These are phyloP conservation scores for Trisateles emortualis DNA, from an alignment of 2,888 invertebrate genomes.

Conservation along the genomic window DNA sequence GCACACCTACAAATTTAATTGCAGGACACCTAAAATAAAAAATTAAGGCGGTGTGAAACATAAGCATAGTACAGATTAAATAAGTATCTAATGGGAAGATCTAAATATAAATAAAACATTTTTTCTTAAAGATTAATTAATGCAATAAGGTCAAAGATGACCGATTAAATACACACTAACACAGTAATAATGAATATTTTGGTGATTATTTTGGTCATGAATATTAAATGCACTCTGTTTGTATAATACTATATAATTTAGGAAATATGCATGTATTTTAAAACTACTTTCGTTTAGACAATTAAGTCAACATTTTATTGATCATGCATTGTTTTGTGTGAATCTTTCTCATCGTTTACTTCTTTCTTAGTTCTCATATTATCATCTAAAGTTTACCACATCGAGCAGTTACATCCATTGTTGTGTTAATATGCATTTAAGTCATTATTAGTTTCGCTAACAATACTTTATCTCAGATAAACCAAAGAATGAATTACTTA, in stretches of 20 bases:
- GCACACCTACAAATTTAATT: neutral
- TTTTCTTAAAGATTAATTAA: too few species aligned
- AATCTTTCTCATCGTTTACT: constrained; percentile 23
- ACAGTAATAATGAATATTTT: too few species aligned
- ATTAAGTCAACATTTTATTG: constrained; percentile 11
- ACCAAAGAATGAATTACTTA: constrained; percentile 56
- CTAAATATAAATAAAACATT: too few species aligned
- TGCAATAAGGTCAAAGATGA: too few species aligned
- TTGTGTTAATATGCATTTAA: constrained; percentile 48
- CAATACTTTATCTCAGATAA: constrained; percentile 56
- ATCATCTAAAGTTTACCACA: too few species aligned
- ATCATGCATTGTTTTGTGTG: constrained; percentile 22
- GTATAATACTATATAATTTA: constrained; percentile 17
- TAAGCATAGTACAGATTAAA: too few species aligned
- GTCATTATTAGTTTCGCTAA: constrained; percentile 65
- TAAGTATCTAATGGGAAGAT: too few species aligned
- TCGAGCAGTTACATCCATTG: constrained; percentile 47
- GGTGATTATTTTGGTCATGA: too few species aligned
- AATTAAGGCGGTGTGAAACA: neutral
- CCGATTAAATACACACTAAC: too few species aligned
- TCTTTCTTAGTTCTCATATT: too few species aligned
- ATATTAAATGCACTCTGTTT: constrained; percentile 28
- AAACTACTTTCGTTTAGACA: constrained; percentile 29
- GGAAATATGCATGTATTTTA: too few species aligned
- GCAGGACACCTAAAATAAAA: too few species aligned